Conservation (phyloP, 2,113 vertebrate genomes). For the Cochlearius cochlearius region DNA sequence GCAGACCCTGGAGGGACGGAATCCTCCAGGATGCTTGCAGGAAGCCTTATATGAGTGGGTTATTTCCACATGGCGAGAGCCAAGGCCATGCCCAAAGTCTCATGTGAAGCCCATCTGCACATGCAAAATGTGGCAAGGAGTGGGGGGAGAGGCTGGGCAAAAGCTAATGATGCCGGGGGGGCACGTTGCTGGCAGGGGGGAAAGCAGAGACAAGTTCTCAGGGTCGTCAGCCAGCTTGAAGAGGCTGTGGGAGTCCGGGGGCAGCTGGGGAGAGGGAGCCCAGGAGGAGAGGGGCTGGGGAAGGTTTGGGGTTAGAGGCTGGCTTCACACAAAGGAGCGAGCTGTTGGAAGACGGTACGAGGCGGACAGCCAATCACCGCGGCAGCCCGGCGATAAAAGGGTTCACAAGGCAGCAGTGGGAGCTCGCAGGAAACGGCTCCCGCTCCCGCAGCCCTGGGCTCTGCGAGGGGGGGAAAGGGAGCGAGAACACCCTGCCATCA, state of each 20-base stretch:
- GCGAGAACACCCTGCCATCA: background rate
- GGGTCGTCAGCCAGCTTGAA: fast-evolving
- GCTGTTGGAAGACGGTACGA: background rate
- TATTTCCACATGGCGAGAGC: background rate
- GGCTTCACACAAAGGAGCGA: slow-evolving; percentile 53
- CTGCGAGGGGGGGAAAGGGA: background rate
- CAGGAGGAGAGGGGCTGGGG: background rate
- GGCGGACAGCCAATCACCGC: slow-evolving; percentile 44
- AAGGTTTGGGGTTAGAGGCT: background rate
- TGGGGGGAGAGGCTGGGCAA: background rate
- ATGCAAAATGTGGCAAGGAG: background rate
- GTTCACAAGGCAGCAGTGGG: background rate
- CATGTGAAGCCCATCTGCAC: background rate
- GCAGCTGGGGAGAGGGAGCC: background rate
- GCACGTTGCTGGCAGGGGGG: fast-evolving
- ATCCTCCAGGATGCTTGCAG: background rate
- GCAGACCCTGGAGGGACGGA: background rate
- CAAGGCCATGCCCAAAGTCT: background rate
- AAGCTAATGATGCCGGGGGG: background rate
- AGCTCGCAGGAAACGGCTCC: slow-evolving; percentile 5
- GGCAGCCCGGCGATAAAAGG: slow-evolving; percentile 37
- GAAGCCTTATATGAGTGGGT: background rate
- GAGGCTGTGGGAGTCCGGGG: background rate
- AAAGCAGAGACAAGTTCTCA: background rate
- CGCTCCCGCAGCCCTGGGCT: background rate